These are phyloP conservation scores for Clarias gariepinus DNA, from an alignment of 2,113 vertebrate species.

Conservation along the genomic window DNA sequence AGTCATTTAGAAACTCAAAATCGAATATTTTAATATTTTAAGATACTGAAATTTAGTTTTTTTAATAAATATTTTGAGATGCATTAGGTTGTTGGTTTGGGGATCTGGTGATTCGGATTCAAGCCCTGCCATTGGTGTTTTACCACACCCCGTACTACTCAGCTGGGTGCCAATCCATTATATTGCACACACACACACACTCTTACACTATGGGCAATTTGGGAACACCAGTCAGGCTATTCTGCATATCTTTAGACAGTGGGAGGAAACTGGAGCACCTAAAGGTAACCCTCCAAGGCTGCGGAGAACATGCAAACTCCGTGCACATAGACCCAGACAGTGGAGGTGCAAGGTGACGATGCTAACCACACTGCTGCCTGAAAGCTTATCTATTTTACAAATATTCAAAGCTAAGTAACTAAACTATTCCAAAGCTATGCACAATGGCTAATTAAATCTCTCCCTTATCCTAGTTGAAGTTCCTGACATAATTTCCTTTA, in stretches of 20 bases:
- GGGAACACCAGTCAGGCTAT: too few species aligned
- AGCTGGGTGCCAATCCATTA: background rate
- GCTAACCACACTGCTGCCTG: background rate
- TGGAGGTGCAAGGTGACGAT: background rate
- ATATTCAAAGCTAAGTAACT: background rate
- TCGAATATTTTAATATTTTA: too few species aligned
- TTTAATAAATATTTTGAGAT: too few species aligned
- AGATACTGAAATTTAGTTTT: too few species aligned
- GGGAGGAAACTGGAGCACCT: background rate
- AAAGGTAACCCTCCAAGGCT: background rate
- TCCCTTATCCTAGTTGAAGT: background rate
- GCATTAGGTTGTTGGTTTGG: too few species aligned
- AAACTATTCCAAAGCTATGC: background rate
- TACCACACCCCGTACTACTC: too few species aligned
- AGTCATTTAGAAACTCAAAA: too few species aligned
- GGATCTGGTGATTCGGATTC: too few species aligned
- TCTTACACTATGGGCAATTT: background rate
- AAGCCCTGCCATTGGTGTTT: too few species aligned
- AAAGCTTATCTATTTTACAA: background rate
- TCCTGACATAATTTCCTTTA: background rate
- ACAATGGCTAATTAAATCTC: background rate
- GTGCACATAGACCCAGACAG: background rate
- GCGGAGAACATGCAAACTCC: too few species aligned
- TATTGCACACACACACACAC: background rate
- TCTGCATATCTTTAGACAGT: too few species aligned